Base-by-base conservation (phyloP, 2,797 vertebrate species). In the Mycteria americana region DNA sequence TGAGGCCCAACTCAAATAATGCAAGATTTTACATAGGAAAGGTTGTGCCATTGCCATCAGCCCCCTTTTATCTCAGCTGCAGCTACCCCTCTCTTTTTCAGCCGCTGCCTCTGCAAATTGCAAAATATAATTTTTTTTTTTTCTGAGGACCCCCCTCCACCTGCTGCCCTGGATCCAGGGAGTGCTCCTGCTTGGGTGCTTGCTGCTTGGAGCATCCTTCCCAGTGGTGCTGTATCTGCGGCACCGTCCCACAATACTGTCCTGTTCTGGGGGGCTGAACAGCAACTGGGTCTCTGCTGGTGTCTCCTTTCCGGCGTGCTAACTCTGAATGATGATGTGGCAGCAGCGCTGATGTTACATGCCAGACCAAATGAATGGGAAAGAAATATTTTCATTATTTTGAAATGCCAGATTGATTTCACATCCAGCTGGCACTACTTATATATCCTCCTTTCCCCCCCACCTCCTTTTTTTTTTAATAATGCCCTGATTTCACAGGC, bases 301-400 rank as follows among this genome's bases (percentile, higher is more conserved):
- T 45, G 63, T 68, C 75, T 95, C 18, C 27, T 92, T 91, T 91
- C 77, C 0, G 0, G 83, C 4, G 1, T 51, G 23, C 59, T 87
- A 31, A 85, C 56, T 43, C 74, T 63, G 83, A 76, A 67, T 57
- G 90, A 69, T 27, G 22, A 72, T 92, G 95, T 92, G 87, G 88
- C 90, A 95, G 59, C 48, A 72, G 77, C 0, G 0, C 37, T 76
- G 93, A 24, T 70, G 77, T 25, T 93, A 68, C 56, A 25, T 85
- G 88, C 90, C 95, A 95, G 88, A 89, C 74, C 37, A 85, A 95
- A 89, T 93, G 89, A 95, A 93, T 83, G 62, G 72, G 75, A 89
- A 92, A 63, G 18, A 85, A 96, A 93, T 93, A 95, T 97, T 96
- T 95, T 90, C 59, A 45, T 89, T 70, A 76, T 96, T 91, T 95